These are phyloP conservation scores for Andrena marginata DNA, from an alignment of 2,888 invertebrate genomes.

Conservation along the genomic window DNA sequence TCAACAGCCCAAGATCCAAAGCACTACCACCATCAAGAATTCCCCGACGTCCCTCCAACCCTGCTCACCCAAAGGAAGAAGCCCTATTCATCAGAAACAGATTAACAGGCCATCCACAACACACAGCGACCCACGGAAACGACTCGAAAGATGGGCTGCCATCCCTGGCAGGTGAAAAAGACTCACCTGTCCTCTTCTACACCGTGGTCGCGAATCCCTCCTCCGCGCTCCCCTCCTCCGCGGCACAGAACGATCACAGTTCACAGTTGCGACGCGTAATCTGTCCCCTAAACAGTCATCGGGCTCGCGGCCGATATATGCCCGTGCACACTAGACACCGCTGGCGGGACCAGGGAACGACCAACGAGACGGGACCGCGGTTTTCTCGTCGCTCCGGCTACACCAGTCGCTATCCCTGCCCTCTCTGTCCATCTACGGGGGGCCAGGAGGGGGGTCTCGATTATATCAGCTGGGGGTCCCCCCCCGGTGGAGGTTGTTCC, in stretches of 20 bases:
- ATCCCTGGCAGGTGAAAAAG: background rate
- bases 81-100: too few relatives aligned
- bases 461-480: constrained; percentile 34
- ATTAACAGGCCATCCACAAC: too few relatives aligned
- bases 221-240: constrained; percentile 24
- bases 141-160: too few relatives aligned
- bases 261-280: constrained; percentile 55
- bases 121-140: too few relatives aligned
- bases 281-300: constrained; percentile 56
- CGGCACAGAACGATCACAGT: constrained; percentile 68
- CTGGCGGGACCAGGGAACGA: constrained; percentile 7
- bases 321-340: constrained; percentile 5
- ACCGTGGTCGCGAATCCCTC: constrained; percentile 42
- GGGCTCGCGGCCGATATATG: constrained; percentile 11
- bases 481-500: too few relatives aligned
- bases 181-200: constrained; percentile 52
- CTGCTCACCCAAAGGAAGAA: too few relatives aligned
- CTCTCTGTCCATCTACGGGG: background rate
- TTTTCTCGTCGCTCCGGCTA: constrained; percentile 41
- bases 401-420: constrained; percentile 18
- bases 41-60: too few relatives aligned
- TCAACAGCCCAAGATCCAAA: too few relatives aligned
- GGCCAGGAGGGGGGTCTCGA: background rate
- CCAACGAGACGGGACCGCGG: constrained; percentile 26
- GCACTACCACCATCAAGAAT: too few relatives aligned